phyloP scores from a whole-genome alignment of 2,888 invertebrate genomes.

The Dorcus hopei region DNA sequence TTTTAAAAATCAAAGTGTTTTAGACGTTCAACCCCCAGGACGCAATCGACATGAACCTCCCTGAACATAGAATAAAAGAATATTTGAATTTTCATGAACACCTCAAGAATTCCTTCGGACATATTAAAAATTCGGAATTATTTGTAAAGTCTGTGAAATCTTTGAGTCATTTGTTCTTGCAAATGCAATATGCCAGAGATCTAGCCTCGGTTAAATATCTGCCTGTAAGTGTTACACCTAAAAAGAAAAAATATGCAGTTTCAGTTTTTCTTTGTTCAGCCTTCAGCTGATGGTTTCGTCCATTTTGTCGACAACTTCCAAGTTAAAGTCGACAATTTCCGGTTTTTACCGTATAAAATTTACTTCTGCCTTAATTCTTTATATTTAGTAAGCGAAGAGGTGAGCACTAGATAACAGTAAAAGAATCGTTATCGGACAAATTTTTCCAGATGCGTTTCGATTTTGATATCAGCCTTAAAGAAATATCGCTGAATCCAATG shows the following conservation, averaged over 20 bases:
- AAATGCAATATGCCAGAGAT: constrained; percentile 12
- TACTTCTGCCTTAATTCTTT: too few species aligned
- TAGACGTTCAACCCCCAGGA: constrained; percentile 6
- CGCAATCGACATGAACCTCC: constrained; percentile 4
- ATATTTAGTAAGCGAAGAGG: too few species aligned
- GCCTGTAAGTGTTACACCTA: constrained; percentile 7
- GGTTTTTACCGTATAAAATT: too few species aligned
- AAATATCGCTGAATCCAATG: too few species aligned
- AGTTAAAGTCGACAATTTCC: too few species aligned
- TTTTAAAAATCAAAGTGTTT: too few species aligned
- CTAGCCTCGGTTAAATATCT: constrained; percentile 8
- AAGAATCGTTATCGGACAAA: too few species aligned
- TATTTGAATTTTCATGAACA: constrained; percentile 12
- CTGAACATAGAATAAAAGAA: constrained; percentile 6
- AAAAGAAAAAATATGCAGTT: background rate
- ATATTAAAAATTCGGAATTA: constrained; percentile 5
- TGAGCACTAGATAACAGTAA: too few species aligned
- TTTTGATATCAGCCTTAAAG: constrained; percentile 1
- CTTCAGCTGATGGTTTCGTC: too few species aligned
- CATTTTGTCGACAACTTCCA: too few species aligned
- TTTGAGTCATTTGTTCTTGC: constrained; percentile 11
- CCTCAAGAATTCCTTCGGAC: constrained; percentile 1
- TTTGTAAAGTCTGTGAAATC: constrained; percentile 7
- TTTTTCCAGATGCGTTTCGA: constrained; percentile 3
- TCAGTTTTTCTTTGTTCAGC: background rate